Percentiles rank a stretch among this genome's conserved stretches.
Conservation (phyloP, 2,113 vertebrate genomes). For the Tapirus terrestris region DNA sequence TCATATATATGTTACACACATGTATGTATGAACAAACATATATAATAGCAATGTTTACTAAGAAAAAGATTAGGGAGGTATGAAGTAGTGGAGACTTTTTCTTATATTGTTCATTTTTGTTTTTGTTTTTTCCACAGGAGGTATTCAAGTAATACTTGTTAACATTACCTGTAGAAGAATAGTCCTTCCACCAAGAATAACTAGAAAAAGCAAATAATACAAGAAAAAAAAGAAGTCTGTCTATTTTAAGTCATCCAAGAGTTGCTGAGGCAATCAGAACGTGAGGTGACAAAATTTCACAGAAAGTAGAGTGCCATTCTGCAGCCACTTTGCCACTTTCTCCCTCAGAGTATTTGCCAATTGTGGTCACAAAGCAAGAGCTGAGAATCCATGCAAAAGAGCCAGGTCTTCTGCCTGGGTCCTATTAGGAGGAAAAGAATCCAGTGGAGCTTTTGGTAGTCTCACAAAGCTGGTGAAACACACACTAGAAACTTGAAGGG, state of each 20-base stretch:
- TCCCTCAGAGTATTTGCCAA: not conserved
- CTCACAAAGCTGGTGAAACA: not conserved
- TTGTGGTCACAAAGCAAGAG: not conserved
- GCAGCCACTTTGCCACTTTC: not conserved
- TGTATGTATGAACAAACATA: not conserved
- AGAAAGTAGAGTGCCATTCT: not conserved
- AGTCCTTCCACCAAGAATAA: not conserved
- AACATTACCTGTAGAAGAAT: not conserved
- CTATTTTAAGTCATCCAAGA: not conserved
- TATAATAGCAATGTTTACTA: not conserved
- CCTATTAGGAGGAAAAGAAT: not conserved
- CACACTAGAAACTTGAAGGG: not conserved
- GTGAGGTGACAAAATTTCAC: not conserved
- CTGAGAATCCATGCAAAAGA: not conserved
- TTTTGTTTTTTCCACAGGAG: not conserved
- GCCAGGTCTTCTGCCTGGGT: not conserved
- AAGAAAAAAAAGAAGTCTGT: not conserved
- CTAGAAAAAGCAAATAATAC: not conserved
- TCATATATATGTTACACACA: not conserved
- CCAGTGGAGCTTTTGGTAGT: not conserved
- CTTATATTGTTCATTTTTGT: not conserved
- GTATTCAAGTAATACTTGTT: not conserved
- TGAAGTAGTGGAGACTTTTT: not conserved
- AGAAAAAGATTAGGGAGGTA: not conserved
- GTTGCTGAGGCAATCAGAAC: not conserved